Conservation (phyloP, 1,140 invertebrate genomes). For the Drosophila auraria region DNA sequence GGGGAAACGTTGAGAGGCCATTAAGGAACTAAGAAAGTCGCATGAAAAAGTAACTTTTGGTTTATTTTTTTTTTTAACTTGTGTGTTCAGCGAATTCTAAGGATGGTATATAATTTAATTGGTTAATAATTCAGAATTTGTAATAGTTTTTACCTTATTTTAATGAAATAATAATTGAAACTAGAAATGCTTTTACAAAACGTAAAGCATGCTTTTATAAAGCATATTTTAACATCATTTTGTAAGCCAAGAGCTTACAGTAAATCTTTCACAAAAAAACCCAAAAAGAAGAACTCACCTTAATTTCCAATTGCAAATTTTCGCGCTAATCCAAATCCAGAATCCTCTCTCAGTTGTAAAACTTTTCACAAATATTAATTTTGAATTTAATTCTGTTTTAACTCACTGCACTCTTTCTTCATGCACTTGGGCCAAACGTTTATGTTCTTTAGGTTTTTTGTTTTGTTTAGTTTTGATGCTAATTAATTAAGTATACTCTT, state of each 20-base stretch:
- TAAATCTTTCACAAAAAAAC: too few species aligned
- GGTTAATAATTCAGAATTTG: too few species aligned
- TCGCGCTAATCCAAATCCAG: conserved; percentile 71
- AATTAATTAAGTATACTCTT: conserved; percentile 40
- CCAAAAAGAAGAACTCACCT: conserved; percentile 52
- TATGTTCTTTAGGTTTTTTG: conserved; percentile 27
- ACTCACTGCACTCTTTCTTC: conserved; percentile 33
- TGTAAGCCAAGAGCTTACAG: too few species aligned
- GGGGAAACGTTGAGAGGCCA: conserved; percentile 2
- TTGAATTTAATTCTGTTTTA: conserved; percentile 32
- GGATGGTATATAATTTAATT: too few species aligned
- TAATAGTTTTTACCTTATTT: too few species aligned
- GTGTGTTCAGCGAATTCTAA: background rate
- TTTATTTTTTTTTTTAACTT: conserved; percentile 1
- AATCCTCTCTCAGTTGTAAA: conserved; percentile 45
- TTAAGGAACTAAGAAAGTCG: conserved; percentile 7
- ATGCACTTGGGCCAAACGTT: conserved; percentile 55
- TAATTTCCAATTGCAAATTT: conserved; percentile 77
- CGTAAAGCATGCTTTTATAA: too few species aligned
- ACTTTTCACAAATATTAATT: conserved; percentile 58
- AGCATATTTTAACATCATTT: too few species aligned
- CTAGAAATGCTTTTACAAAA: too few species aligned
- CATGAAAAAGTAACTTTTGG: background rate
- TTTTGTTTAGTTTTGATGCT: conserved; percentile 45
- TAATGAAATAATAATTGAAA: too few species aligned